Evolutionary conservation across 2,113 vertebrate genomes (phyloP), one percentile per base, ranked within the genome.

Genomic region (Siniperca knerii): DNA sequence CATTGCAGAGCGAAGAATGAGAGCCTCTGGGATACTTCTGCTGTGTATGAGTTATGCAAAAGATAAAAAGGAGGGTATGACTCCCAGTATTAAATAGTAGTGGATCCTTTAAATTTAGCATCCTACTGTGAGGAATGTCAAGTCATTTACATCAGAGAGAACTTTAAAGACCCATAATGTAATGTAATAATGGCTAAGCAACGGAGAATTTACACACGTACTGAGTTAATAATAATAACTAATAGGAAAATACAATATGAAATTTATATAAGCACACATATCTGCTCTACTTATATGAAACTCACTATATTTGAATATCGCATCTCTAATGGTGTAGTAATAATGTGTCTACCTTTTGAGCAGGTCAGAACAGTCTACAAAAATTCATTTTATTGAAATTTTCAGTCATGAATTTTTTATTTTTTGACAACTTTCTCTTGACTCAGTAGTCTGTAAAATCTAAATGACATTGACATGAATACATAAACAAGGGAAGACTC

Each of bases 381-480:
- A 61, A 54, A 62, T 7, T 8, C 0, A 77, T 69, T 18, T n/a
- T n/a, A 57, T 77, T 21, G 1, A 46, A 62, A 68, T 40, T 12
- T 25, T 13, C 1, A 33, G 25, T 67, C n/a, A 20, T 42, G 4
- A 7, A 40, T 25, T 73, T 58, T 29, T 60, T 0, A 62, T 52
- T 8, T 66, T 58, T 46, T 72, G 16, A 52, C n/a, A n/a, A 5
- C 4, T 16, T 50, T 46, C 72, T 76, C 29, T 35, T 62, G 46
- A 75, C 23, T 52, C 13, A 25, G 10, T n/a, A 16, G 20, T 25
- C 35, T 15, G 20, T 76, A 9, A 55, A 80, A 78, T 25, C 81
- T 65, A 50, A 81, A 84, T 81, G 79, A 71, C 79, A 77, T 85
- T 85, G 84, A 81, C 76, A 60, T 84, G 20, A 81, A 79, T 75